Conservation (phyloP, 2,888 invertebrate genomes). For the Odontocerum albicorne region DNA sequence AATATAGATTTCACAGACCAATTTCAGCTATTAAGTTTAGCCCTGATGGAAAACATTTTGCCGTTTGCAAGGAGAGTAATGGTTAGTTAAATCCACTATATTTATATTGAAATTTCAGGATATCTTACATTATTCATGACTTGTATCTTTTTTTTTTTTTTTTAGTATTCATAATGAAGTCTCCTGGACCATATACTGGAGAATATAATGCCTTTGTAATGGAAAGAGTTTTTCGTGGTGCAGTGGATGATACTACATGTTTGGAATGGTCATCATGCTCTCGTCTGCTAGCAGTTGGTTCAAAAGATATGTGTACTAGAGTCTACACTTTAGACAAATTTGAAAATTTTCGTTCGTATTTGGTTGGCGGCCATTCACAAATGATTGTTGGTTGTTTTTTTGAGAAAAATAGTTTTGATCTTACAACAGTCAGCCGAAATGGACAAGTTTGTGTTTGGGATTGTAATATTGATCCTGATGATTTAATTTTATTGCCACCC, state of each 20-base stretch:
- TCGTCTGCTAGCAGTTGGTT: slow-evolving; percentile 83
- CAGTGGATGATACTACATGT: slow-evolving; percentile 82
- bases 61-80: slow-evolving; percentile 83
- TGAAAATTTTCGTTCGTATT: slow-evolving; percentile 73
- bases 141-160: slow-evolving; percentile 6
- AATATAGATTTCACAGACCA: slow-evolving; percentile 77
- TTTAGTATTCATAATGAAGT: slow-evolving; percentile 81
- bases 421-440: slow-evolving; percentile 81
- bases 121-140: not conserved
- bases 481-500: slow-evolving; percentile 60
- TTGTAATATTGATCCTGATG: slow-evolving; percentile 72
- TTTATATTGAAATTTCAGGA: not conserved
- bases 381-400: slow-evolving; percentile 86
- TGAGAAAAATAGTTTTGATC: slow-evolving; percentile 80
- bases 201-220: slow-evolving; percentile 88
- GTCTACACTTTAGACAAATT: slow-evolving; percentile 77
- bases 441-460: slow-evolving; percentile 88
- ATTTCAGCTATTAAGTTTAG: slow-evolving; percentile 85
- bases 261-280: slow-evolving; percentile 95
- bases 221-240: slow-evolving; percentile 78
- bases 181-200: slow-evolving; percentile 78
- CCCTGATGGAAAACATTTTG: slow-evolving; percentile 92
- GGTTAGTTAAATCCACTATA: slow-evolving; percentile 52
- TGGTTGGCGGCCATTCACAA: slow-evolving; percentile 84
- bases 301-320: slow-evolving; percentile 85